Evolutionary conservation across 1,140 invertebrate species (phyloP).

Genomic region (Coboldia fuscipes): DNA sequence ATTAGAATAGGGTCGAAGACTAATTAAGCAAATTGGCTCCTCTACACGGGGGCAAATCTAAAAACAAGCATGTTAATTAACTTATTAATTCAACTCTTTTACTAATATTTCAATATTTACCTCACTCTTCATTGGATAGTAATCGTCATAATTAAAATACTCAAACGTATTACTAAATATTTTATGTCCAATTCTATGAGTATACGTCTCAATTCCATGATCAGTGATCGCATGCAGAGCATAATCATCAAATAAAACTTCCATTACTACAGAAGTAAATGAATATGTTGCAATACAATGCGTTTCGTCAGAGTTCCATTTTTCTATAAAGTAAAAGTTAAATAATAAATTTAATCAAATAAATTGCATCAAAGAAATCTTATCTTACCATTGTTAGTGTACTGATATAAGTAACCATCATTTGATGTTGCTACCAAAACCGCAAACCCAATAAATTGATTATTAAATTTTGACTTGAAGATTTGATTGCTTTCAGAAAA

Average conservation of each 20-base stretch:
- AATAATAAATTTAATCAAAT: not conserved
- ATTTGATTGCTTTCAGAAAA: not conserved
- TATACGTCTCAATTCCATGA: conserved; percentile 58
- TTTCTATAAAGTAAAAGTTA: conserved; percentile 3
- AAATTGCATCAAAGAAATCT: not conserved
- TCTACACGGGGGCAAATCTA: conserved; percentile 31
- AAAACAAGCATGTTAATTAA: conserved; percentile 9
- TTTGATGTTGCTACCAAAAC: conserved; percentile 1
- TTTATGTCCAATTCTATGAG: conserved; percentile 37
- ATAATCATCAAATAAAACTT: conserved; percentile 40
- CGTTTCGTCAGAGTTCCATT: conserved; percentile 20
- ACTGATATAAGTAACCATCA: conserved; percentile 4
- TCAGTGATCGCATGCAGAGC: conserved; percentile 54
- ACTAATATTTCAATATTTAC: not conserved
- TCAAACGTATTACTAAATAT: conserved; percentile 21
- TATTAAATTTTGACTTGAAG: not conserved
- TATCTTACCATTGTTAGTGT: conserved; percentile 1
- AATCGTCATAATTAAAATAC: conserved; percentile 12
- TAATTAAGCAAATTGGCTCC: conserved; percentile 47
- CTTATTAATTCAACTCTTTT: conserved; percentile 2
- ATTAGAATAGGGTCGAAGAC: conserved; percentile 47
- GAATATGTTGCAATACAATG: conserved; percentile 28
- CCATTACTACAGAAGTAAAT: conserved; percentile 44
- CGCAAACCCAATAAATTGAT: not conserved
- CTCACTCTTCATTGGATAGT: conserved; percentile 8